Conservation (phyloP, 2,113 vertebrate species). For the Illadopsis cleaveri region DNA sequence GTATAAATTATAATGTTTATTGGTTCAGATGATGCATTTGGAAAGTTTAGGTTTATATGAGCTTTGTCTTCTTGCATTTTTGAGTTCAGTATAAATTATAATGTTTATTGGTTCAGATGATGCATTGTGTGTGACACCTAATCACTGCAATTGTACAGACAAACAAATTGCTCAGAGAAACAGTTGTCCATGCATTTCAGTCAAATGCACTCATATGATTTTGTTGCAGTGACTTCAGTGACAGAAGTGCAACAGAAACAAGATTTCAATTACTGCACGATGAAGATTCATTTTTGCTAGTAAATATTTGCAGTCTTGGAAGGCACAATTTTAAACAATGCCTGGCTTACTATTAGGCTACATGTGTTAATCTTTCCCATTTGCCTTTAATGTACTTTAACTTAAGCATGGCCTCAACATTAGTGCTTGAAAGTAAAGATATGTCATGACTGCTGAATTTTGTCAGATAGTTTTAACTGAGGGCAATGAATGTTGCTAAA, state of each 20-base stretch:
- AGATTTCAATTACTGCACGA: background rate
- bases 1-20: background rate
- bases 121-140: background rate
- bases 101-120: background rate
- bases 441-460: background rate
- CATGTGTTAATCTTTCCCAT: background rate
- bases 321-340: background rate
- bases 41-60: background rate
- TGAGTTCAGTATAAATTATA: background rate
- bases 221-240: background rate
- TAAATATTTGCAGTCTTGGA: background rate
- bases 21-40: no score
- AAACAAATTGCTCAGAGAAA: background rate
- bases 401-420: background rate
- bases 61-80: background rate
- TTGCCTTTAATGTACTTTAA: background rate
- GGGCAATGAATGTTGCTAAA: background rate
- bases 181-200: background rate
- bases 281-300: background rate
- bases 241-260: background rate
- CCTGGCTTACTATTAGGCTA: background rate
- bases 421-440: background rate
- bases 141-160: background rate
- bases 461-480: background rate
- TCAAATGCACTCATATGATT: background rate